These are phyloP conservation scores for Rana temporaria DNA, from an alignment of 2,113 vertebrate genomes.

Conservation along the genomic window DNA sequence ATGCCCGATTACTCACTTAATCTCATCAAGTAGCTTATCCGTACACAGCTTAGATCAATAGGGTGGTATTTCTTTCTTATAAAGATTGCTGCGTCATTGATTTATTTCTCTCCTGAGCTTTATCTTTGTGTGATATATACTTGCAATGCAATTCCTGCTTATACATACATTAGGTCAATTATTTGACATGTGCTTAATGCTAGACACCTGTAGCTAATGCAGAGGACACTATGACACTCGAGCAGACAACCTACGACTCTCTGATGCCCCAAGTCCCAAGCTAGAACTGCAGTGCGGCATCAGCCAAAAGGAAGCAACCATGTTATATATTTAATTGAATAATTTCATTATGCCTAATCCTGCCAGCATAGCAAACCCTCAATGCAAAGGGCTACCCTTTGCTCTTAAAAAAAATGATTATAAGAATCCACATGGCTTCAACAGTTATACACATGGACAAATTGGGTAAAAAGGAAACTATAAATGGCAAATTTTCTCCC, in stretches of 20 bases:
- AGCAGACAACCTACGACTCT: not conserved
- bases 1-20: slow-evolving; percentile 36
- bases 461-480: too few relatives aligned
- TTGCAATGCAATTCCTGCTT: slow-evolving; percentile 9
- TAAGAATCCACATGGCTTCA: too few relatives aligned
- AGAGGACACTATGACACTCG: not conserved
- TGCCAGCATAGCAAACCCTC: too few relatives aligned
- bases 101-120: slow-evolving; percentile 18
- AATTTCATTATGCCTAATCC: too few relatives aligned
- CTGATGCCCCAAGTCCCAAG: too few relatives aligned
- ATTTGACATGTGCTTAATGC: slow-evolving; percentile 15
- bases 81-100: slow-evolving; percentile 18
- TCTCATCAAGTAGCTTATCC: slow-evolving; percentile 43
- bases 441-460: too few relatives aligned
- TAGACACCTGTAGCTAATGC: not conserved
- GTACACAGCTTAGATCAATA: slow-evolving; percentile 42
- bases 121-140: slow-evolving; percentile 10
- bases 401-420: too few relatives aligned
- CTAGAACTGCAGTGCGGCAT: too few relatives aligned
- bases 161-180: slow-evolving; percentile 13
- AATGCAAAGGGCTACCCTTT: too few relatives aligned
- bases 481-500: too few relatives aligned
- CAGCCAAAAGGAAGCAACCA: too few relatives aligned
- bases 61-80: slow-evolving; percentile 35
- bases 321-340: too few relatives aligned